These are phyloP conservation scores for Prionailurus viverrinus DNA, from an alignment of 2,113 vertebrate species.

Conservation along the genomic window DNA sequence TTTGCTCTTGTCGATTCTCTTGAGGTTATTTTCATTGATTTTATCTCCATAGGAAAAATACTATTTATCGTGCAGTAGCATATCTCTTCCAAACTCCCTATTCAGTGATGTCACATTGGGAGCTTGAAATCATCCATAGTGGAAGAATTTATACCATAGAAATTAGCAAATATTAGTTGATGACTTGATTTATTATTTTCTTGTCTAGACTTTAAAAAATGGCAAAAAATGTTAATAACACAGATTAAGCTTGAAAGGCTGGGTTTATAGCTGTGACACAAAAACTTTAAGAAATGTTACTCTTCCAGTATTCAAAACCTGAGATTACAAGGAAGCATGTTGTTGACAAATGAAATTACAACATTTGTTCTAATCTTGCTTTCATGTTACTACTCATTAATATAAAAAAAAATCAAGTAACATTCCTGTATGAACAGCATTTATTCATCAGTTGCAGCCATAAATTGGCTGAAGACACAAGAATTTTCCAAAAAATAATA, in stretches of 20 bases:
- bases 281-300: slow-evolving; percentile 15
- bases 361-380: neutral
- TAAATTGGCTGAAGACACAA: neutral
- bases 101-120: neutral
- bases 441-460: neutral
- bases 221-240: neutral
- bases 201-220: neutral
- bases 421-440: neutral
- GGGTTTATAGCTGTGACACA: neutral
- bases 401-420: neutral
- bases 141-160: neutral
- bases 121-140: neutral
- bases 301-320: neutral
- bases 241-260: neutral
- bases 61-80: neutral
- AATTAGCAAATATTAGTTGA: neutral
- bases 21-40: neutral
- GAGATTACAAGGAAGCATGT: neutral
- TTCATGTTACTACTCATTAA: slow-evolving; percentile 8
- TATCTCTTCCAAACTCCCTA: neutral
- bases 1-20: neutral
- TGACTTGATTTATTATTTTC: slow-evolving; percentile 14
- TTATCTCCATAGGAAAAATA: neutral
- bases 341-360: neutral
- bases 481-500: neutral